Evolutionary conservation across 2,888 invertebrate genomes (phyloP).

Genomic region (Creontiades dilutus): DNA sequence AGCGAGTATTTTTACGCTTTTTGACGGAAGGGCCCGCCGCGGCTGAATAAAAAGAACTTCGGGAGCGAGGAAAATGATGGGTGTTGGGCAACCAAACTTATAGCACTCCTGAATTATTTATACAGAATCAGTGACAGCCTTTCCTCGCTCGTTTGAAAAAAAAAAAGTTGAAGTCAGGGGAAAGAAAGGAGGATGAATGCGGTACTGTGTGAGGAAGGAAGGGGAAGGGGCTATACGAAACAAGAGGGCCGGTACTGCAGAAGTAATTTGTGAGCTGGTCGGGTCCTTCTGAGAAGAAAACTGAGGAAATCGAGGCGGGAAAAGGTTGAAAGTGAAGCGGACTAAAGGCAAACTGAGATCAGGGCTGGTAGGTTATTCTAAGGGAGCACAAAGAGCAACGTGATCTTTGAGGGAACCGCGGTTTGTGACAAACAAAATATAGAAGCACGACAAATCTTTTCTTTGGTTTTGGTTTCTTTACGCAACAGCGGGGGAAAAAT

Average conservation of each 20-base stretch:
- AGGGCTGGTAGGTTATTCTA: neutral
- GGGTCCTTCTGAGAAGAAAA: neutral
- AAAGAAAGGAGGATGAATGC: neutral
- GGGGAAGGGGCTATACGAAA: neutral
- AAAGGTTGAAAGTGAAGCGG: neutral
- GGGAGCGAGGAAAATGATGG: neutral
- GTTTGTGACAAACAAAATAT: conserved; percentile 32
- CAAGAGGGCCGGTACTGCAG: conserved; percentile 11
- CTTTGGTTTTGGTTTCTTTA: neutral
- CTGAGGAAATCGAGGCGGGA: neutral
- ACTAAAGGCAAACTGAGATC: neutral
- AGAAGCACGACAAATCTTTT: conserved; percentile 10
- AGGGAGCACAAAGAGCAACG: conserved; percentile 9
- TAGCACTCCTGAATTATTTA: conserved; percentile 27
- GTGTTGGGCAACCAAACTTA: conserved; percentile 5
- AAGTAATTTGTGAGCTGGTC: conserved; percentile 6
- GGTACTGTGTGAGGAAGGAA: neutral
- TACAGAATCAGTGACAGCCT: conserved; percentile 16
- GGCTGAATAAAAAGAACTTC: neutral
- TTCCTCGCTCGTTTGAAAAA: neutral
- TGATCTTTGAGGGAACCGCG: conserved; percentile 20
- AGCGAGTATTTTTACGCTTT: conserved; percentile 4
- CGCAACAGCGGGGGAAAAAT: conserved; percentile 16
- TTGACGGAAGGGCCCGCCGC: neutral
- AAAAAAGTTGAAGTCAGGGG: neutral